Evolutionary conservation across 2,113 vertebrate species (phyloP).

Genomic region (Maccullochella peelii): DNA sequence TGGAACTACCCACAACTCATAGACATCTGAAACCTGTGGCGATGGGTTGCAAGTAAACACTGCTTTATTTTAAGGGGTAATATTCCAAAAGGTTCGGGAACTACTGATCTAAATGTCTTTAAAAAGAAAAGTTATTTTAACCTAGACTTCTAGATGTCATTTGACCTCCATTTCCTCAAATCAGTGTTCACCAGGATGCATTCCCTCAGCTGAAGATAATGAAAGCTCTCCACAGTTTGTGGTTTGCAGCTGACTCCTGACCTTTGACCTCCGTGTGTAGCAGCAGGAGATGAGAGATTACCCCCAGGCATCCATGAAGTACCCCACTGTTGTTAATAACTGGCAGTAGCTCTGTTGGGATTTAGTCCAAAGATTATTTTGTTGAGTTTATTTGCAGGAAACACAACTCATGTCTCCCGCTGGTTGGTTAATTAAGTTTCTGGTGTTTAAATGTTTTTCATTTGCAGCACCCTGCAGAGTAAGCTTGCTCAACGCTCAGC

Average conservation of each 20-base stretch:
- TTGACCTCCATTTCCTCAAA: neutral
- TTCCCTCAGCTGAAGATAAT: no score
- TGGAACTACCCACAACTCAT: neutral
- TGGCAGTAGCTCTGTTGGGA: neutral
- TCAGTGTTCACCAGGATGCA: neutral
- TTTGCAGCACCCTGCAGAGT: slow-evolving; percentile 9
- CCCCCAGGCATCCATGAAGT: neutral
- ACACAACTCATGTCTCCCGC: neutral
- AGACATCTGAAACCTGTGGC: neutral
- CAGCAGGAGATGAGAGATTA: neutral
- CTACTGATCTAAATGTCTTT: no score
- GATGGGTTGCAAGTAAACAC: no score
- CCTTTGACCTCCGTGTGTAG: slow-evolving; percentile 6
- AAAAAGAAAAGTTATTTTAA: neutral
- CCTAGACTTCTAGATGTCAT: neutral
- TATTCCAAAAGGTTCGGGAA: neutral
- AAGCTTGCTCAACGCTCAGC: neutral
- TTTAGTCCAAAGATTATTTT: neutral
- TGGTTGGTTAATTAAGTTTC: neutral
- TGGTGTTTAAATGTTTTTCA: slow-evolving; percentile 15
- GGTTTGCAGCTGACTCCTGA: neutral
- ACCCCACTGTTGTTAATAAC: neutral
- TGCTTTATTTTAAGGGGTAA: neutral
- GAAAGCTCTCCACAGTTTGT: neutral
- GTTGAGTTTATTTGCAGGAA: neutral